phyloP scores from a whole-genome alignment of 2,888 invertebrate genomes.

The Athalia rosae region DNA sequence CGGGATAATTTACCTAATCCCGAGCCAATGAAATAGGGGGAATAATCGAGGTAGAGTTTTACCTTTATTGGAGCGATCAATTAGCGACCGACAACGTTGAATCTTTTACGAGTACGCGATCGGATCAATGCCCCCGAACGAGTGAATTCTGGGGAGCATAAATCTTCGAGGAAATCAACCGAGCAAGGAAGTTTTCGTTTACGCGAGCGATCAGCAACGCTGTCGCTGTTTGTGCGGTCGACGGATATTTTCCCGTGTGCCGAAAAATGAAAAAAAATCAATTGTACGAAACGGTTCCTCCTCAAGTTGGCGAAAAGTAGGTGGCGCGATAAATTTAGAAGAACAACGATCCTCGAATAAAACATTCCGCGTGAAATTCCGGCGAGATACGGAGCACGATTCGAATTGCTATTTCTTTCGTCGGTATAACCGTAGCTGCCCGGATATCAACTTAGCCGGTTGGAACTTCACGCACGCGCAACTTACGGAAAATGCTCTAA shows the following conservation, averaged over 20 bases:
- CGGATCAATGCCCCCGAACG: not conserved
- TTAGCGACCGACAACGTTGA: not conserved
- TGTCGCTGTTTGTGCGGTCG: slow-evolving; percentile 6
- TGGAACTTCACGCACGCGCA: slow-evolving; percentile 35
- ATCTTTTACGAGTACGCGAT: slow-evolving; percentile 11
- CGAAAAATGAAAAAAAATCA: not conserved
- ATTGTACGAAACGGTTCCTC: not conserved
- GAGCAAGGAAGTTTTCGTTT: slow-evolving; percentile 14
- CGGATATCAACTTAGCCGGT: too few relatives aligned
- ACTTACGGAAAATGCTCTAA: slow-evolving; percentile 22
- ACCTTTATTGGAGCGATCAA: too few relatives aligned
- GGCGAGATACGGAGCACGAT: not conserved
- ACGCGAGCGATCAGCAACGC: slow-evolving; percentile 17
- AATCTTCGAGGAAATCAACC: not conserved
- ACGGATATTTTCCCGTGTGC: not conserved
- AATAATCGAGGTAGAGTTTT: too few relatives aligned
- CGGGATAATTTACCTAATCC: not conserved
- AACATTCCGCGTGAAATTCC: not conserved
- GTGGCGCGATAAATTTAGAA: too few relatives aligned
- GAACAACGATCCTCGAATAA: not conserved
- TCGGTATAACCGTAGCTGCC: not conserved
- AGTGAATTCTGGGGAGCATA: not conserved
- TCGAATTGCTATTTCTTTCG: not conserved
- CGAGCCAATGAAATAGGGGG: not conserved
- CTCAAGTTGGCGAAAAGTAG: too few relatives aligned